Conservation (phyloP, 2,888 invertebrate genomes). For the Cheilosia urbana region DNA sequence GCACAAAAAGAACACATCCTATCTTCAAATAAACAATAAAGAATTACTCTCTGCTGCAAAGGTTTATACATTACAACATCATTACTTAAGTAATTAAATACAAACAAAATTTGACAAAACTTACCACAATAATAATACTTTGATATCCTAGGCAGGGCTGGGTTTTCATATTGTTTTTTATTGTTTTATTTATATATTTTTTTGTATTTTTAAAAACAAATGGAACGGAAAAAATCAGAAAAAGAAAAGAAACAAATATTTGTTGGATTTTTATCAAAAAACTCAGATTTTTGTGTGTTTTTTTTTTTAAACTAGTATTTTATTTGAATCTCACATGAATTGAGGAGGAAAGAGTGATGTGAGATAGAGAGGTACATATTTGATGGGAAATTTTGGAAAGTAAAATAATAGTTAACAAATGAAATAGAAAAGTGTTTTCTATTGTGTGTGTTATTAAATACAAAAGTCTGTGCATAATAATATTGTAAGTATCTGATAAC, state of each 20-base stretch:
- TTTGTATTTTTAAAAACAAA: slow-evolving; percentile 70
- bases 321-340: slow-evolving; percentile 64
- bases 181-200: slow-evolving; percentile 31
- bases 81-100: slow-evolving; percentile 39
- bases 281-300: slow-evolving; percentile 57
- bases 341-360: slow-evolving; percentile 29
- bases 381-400: slow-evolving; percentile 8
- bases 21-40: slow-evolving; percentile 15
- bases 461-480: slow-evolving; percentile 48
- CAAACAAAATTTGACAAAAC: slow-evolving; percentile 79
- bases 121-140: slow-evolving; percentile 88
- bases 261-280: slow-evolving; percentile 73
- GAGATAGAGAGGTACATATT: slow-evolving; percentile 46
- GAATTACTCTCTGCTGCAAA: slow-evolving; percentile 49
- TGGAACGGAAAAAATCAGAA: slow-evolving; percentile 77
- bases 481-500: slow-evolving; percentile 21
- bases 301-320: slow-evolving; percentile 59
- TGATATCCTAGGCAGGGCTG: slow-evolving; percentile 87
- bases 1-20: slow-evolving; percentile 29
- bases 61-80: slow-evolving; percentile 37
- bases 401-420: slow-evolving; percentile 34
- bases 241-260: slow-evolving; percentile 77
- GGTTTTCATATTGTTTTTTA: slow-evolving; percentile 60
- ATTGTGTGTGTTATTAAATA: slow-evolving; percentile 23
- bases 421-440: background rate